Conservation (phyloP, 1,140 invertebrate species). For the Bombus vancouverensis region DNA sequence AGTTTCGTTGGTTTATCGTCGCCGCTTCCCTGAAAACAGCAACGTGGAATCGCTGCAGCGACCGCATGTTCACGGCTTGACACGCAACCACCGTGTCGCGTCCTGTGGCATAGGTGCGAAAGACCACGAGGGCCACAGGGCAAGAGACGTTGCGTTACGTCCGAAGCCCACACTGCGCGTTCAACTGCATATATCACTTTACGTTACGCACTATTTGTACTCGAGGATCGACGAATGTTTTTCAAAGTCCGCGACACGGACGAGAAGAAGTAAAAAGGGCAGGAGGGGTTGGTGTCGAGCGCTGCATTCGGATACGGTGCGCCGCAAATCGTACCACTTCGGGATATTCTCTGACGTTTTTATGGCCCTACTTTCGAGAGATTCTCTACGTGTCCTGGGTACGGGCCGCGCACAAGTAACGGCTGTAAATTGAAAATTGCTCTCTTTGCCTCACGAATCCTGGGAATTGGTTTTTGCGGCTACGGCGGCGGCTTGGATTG, state of each 20-base stretch:
- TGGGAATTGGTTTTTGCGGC: conserved; percentile 25
- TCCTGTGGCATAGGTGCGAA: conserved; percentile 15
- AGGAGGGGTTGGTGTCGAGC: neutral
- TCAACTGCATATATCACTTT: conserved; percentile 56
- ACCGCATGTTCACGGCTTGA: conserved; percentile 37
- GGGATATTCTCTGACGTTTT: conserved; percentile 64
- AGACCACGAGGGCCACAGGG: neutral
- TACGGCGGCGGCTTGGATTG: conserved; percentile 4
- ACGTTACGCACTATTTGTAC: conserved; percentile 54
- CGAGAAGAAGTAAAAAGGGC: neutral
- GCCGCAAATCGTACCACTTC: conserved; percentile 66
- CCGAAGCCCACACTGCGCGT: too few relatives aligned
- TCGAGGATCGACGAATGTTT: conserved; percentile 49
- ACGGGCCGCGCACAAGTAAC: conserved; percentile 35
- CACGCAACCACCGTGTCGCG: neutral
- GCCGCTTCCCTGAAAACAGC: conserved; percentile 66
- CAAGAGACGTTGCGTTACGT: too few relatives aligned
- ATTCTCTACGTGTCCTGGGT: conserved; percentile 48
- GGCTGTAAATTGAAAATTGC: conserved; percentile 62
- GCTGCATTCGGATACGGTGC: conserved; percentile 46
- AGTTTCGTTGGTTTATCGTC: conserved; percentile 76
- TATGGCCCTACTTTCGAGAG: conserved; percentile 52
- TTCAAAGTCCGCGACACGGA: conserved; percentile 31
- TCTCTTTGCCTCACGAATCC: conserved; percentile 38
- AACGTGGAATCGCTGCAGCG: conserved; percentile 45